phyloP scores from a whole-genome alignment of 2,113 vertebrate species.

The Thermophis baileyi region DNA sequence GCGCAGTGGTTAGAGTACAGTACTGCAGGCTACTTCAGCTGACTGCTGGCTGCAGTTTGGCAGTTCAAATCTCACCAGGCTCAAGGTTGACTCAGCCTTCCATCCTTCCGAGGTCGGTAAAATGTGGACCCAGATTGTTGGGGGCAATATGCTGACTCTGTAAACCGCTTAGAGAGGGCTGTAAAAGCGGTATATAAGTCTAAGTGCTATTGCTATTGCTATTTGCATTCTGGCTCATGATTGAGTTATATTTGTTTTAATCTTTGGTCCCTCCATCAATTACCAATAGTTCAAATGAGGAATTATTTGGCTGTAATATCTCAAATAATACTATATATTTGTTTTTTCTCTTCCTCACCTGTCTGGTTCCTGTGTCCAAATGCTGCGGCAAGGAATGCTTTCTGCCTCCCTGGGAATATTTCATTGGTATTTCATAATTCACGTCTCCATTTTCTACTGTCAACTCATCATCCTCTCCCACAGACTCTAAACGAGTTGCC shows the following conservation, averaged over 20 bases:
- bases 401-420: conserved; percentile 76
- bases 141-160: no score
- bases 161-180: no score
- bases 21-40: no score
- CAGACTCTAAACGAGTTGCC: conserved; percentile 84
- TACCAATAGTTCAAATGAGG: neutral
- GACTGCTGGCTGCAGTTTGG: no score
- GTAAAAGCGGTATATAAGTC: no score
- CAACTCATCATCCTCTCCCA: conserved; percentile 93
- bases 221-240: neutral
- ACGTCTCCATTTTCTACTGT: conserved; percentile 79
- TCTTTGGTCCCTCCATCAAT: neutral
- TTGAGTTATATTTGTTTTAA: neutral
- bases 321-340: neutral
- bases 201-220: no score
- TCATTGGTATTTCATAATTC: conserved; percentile 70
- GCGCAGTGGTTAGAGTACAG: no score
- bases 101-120: no score
- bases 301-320: neutral
- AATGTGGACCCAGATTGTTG: no score
- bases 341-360: conserved; percentile 70
- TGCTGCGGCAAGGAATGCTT: conserved; percentile 95
- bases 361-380: conserved; percentile 78
- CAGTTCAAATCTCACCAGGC: no score
- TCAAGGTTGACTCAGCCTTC: no score